These are phyloP conservation scores for Pyrocephalus nanus DNA, from an alignment of 2,797 vertebrate species.

Conservation along the genomic window DNA sequence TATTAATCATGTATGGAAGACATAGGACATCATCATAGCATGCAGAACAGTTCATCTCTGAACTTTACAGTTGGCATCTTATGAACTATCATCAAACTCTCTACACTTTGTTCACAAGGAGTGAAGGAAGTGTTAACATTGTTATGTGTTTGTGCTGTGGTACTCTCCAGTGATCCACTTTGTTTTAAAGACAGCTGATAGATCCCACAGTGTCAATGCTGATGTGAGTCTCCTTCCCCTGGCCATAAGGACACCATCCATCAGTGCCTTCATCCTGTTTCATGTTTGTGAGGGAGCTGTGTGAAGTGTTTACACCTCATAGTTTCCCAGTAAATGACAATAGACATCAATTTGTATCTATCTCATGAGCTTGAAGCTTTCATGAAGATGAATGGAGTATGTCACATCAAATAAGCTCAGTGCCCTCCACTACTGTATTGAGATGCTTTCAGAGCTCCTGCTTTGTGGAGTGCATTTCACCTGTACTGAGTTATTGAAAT, in stretches of 20 bases:
- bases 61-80: background rate
- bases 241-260: conserved; percentile 42
- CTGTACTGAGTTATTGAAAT: background rate
- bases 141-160: background rate
- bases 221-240: conserved; percentile 6
- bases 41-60: background rate
- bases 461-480: background rate
- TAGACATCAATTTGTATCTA: conserved; percentile 36
- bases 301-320: conserved; percentile 36
- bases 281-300: background rate
- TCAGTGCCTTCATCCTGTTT: conserved; percentile 28
- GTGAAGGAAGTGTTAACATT: background rate
- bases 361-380: conserved; percentile 53
- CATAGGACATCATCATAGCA: background rate
- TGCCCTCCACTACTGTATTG: background rate
- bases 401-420: conserved; percentile 50
- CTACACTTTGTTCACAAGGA: background rate
- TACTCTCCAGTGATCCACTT: background rate
- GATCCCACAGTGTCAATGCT: background rate
- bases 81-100: background rate
- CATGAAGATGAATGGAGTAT: conserved; percentile 60
- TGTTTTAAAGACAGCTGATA: conserved; percentile 20
- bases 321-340: conserved; percentile 47
- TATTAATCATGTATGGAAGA: background rate
- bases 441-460: background rate